Conservation (phyloP, 2,888 invertebrate species). For the Hanleya hanleyi region DNA sequence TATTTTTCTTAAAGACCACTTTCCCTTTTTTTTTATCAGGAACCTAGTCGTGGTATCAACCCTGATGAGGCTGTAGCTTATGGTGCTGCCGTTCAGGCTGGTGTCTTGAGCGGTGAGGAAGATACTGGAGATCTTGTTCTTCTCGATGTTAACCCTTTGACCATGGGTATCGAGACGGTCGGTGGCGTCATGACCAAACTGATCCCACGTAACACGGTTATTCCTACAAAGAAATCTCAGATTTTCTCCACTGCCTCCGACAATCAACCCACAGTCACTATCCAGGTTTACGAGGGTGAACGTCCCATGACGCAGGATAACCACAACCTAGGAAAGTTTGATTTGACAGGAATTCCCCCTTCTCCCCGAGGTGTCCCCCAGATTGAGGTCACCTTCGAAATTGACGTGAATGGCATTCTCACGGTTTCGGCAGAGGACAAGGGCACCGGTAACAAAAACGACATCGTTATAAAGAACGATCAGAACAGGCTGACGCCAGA, state of each 20-base stretch:
- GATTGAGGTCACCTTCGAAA: slow-evolving; percentile 75
- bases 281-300: slow-evolving; percentile 97
- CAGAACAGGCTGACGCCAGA: slow-evolving; percentile 97
- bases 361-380: slow-evolving; percentile 75
- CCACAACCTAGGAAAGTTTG: slow-evolving; percentile 98
- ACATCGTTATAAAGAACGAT: slow-evolving; percentile 99
- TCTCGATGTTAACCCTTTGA: slow-evolving; percentile 98
- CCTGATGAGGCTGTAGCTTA: slow-evolving; percentile 99
- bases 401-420: slow-evolving; percentile 76
- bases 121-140: slow-evolving; percentile 95
- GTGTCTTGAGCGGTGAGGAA: slow-evolving; percentile 97
- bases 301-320: slow-evolving; percentile 99
- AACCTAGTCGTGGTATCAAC: slow-evolving; percentile 98
- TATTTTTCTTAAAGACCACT: no score
- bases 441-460: slow-evolving; percentile 98
- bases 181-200: slow-evolving; percentile 99
- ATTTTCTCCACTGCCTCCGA: slow-evolving; percentile 99
- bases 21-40: slow-evolving; percentile 77
- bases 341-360: slow-evolving; percentile 96
- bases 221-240: slow-evolving; percentile 99
- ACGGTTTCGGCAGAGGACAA: slow-evolving; percentile 96
- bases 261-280: slow-evolving; percentile 99
- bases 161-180: slow-evolving; percentile 99
- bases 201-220: slow-evolving; percentile 95
- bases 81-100: slow-evolving; percentile 98